Conservation (phyloP, 2,797 vertebrate genomes). For the Neosilurus mollespiculum region DNA sequence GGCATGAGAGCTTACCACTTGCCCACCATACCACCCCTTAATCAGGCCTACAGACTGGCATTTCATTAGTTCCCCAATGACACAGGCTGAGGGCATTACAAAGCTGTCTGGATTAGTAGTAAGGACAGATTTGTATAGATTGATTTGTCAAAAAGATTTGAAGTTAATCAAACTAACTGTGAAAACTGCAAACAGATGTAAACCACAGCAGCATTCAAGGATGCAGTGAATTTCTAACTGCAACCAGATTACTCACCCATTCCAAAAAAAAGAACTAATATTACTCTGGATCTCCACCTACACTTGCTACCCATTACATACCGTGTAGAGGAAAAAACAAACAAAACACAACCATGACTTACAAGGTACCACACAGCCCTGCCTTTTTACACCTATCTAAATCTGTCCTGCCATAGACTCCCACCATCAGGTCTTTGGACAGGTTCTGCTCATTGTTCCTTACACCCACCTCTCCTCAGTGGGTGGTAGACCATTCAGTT, state of each 20-base stretch:
- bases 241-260: slow-evolving; percentile 8
- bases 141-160: neutral
- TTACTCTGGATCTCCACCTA: slow-evolving; percentile 12
- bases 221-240: neutral
- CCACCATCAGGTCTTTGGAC: slow-evolving; percentile 23
- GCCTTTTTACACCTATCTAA: slow-evolving; percentile 13
- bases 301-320: neutral
- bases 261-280: slow-evolving; percentile 3
- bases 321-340: neutral
- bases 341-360: neutral
- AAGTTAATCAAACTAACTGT: neutral
- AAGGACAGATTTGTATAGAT: neutral
- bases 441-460: slow-evolving; percentile 8
- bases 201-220: neutral
- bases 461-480: slow-evolving; percentile 16
- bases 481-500: neutral
- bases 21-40: too few species aligned
- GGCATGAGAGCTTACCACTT: too few species aligned
- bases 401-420: slow-evolving; percentile 5
- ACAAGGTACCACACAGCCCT: neutral
- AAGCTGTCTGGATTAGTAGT: neutral
- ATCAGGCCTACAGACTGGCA: neutral
- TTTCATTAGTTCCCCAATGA: neutral
- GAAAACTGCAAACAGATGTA: neutral
- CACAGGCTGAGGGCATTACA: neutral